phyloP scores from a whole-genome alignment of 2,113 vertebrate species.

The Otolemur garnettii region DNA sequence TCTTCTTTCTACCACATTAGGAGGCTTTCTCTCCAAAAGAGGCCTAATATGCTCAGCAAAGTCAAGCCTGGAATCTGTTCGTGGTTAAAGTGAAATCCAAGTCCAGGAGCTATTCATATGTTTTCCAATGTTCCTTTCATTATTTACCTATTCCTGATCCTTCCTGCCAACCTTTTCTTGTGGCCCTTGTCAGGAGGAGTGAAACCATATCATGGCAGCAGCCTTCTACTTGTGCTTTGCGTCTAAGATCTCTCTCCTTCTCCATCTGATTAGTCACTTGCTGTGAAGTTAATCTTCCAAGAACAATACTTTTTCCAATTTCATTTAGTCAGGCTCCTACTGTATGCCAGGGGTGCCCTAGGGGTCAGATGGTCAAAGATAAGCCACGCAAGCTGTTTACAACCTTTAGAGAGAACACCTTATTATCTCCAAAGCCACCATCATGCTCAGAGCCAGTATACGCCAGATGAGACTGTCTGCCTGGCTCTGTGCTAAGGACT shows the following conservation, averaged over 20 bases:
- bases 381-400: neutral
- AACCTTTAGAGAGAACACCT: neutral
- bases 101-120: neutral
- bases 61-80: neutral
- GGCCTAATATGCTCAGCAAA: neutral
- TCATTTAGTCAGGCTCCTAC: neutral
- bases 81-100: slow-evolving; percentile 19
- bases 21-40: neutral
- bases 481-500: neutral
- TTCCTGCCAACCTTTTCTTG: neutral
- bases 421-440: neutral
- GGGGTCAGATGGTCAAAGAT: neutral
- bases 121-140: neutral
- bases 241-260: neutral
- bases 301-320: neutral
- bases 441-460: neutral
- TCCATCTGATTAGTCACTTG: neutral
- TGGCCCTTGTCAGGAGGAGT: neutral
- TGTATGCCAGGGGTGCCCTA: neutral
- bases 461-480: neutral
- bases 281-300: slow-evolving; percentile 11
- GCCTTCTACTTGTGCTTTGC: neutral
- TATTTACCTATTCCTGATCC: neutral
- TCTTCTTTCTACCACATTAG: neutral
- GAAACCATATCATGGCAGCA: neutral